Percentiles rank a stretch among this genome's conserved stretches.
phyloP scores from a whole-genome alignment of 2,113 vertebrate species.

The Microtus pennsylvanicus region DNA sequence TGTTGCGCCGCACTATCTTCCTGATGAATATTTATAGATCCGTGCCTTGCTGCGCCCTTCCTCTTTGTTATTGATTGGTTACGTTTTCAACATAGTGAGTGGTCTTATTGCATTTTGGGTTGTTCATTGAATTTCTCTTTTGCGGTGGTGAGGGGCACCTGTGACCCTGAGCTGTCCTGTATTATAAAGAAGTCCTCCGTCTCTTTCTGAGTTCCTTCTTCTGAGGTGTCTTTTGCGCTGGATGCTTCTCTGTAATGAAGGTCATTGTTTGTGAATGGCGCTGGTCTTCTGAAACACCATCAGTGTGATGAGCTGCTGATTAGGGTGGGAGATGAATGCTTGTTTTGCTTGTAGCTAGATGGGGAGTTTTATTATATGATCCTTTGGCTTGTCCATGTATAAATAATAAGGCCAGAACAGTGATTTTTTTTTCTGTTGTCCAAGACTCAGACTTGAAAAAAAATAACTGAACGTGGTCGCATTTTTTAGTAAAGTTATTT shows the following conservation, averaged over 20 bases:
- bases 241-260: conserved; percentile 48
- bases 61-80: conserved; percentile 38
- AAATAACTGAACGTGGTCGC: conserved; percentile 47
- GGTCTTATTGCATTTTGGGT: neutral
- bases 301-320: neutral
- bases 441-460: conserved; percentile 74
- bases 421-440: conserved; percentile 58
- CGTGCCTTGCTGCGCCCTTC: neutral
- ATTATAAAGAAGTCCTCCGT: neutral
- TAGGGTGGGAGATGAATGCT: conserved; percentile 50
- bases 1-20: neutral
- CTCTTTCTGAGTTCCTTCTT: neutral
- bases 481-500: conserved; percentile 81
- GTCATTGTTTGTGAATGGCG: conserved; percentile 38
- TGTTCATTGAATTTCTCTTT: conserved; percentile 22
- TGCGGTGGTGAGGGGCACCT: neutral
- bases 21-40: conserved; percentile 62
- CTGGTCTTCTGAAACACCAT: conserved; percentile 37
- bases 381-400: conserved; percentile 64
- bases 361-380: conserved; percentile 59
- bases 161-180: conserved; percentile 40
- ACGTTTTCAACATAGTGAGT: conserved; percentile 24
- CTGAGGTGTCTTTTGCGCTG: neutral
- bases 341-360: conserved; percentile 20
- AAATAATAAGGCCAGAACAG: conserved; percentile 63